Conservation (phyloP, 2,113 vertebrate genomes). For the Psammodynastes pulverulentus region DNA sequence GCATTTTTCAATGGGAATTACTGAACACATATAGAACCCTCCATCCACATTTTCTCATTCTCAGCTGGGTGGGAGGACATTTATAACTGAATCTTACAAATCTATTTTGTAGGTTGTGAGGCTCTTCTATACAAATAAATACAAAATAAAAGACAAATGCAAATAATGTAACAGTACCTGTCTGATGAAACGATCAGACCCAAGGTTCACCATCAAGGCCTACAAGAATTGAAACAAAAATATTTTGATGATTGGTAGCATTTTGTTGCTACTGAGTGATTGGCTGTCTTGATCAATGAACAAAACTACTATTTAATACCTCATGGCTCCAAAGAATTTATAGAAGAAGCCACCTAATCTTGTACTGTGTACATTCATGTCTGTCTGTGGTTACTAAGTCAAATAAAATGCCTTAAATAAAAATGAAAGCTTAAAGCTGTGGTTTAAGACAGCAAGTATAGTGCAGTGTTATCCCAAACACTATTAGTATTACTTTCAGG, state of each 20-base stretch:
- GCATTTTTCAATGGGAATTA: background rate
- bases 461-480: background rate
- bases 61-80: constrained; percentile 5
- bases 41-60: background rate
- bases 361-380: background rate
- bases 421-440: background rate
- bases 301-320: background rate
- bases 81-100: constrained; percentile 5
- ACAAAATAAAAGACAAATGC: background rate
- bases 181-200: constrained; percentile 93
- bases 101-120: background rate
- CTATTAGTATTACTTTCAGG: background rate
- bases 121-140: background rate
- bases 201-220: constrained; percentile 97
- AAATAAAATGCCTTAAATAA: background rate
- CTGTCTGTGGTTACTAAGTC: background rate
- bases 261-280: constrained; percentile 4
- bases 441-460: background rate
- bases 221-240: constrained; percentile 55
- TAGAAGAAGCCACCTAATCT: background rate
- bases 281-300: background rate
- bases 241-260: constrained; percentile 32
- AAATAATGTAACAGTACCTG: constrained; percentile 75
- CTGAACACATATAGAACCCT: background rate
- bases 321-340: background rate